These are phyloP conservation scores for Scytalopus superciliaris DNA, from an alignment of 2,113 vertebrate genomes.

Conservation along the genomic window DNA sequence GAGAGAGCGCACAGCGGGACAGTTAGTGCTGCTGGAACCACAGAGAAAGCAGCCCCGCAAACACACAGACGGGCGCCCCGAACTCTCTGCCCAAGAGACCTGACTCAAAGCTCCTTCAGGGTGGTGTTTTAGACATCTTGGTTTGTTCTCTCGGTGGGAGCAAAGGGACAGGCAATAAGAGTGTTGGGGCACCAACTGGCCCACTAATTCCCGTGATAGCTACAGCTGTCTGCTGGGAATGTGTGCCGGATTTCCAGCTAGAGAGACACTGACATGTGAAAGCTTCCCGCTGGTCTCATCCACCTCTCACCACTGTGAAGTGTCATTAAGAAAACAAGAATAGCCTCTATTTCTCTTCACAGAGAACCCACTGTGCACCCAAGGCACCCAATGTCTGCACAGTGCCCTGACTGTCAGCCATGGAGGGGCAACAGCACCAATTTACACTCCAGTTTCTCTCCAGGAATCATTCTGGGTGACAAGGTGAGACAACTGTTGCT, in stretches of 20 bases:
- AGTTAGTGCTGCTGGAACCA: accelerated
- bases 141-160: accelerated
- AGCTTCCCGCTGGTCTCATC: background rate
- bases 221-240: background rate
- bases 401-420: background rate
- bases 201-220: background rate
- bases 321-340: background rate
- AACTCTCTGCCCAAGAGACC: background rate
- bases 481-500: background rate
- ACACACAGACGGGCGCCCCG: background rate
- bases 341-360: background rate
- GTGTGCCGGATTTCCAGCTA: background rate
- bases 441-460: background rate
- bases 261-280: background rate
- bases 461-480: background rate
- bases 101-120: background rate
- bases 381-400: accelerated
- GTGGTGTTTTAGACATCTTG: background rate
- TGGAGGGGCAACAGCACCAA: background rate
- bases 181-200: background rate
- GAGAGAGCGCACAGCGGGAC: background rate
- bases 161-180: accelerated
- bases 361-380: background rate
- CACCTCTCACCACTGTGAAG: background rate
- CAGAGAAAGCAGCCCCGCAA: accelerated